Conservation (phyloP, 2,113 vertebrate genomes). For the Amphiprion ocellaris region DNA sequence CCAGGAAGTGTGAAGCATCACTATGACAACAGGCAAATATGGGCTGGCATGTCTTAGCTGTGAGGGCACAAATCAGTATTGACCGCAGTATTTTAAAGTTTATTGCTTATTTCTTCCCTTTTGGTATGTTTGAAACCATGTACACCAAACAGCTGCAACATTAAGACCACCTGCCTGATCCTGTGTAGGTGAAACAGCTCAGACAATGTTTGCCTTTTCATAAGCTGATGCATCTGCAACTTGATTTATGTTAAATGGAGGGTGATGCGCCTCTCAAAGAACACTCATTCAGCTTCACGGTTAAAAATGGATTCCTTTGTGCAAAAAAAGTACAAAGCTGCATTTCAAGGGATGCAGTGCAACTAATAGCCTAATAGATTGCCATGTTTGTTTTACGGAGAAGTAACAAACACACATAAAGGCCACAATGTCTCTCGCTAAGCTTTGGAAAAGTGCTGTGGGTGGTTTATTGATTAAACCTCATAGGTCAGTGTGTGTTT, state of each 20-base stretch:
- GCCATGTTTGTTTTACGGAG: constrained; percentile 43
- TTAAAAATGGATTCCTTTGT: constrained; percentile 17
- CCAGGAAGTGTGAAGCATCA: neutral
- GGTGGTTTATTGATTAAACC: constrained; percentile 66
- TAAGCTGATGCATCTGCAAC: constrained; percentile 4
- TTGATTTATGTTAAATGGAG: constrained; percentile 1
- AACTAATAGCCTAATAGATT: constrained; percentile 47
- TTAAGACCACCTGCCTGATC: too few relatives aligned
- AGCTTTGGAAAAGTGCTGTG: constrained; percentile 58
- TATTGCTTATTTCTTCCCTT: neutral
- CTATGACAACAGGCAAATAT: neutral
- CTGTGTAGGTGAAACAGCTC: too few relatives aligned
- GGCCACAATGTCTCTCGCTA: constrained; percentile 32
- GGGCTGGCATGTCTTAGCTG: neutral
- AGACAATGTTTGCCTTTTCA: too few relatives aligned
- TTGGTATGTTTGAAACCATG: too few relatives aligned
- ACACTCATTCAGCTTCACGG: neutral
- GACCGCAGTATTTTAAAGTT: neutral
- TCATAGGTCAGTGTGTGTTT: constrained; percentile 36
- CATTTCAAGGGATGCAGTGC: constrained; percentile 26
- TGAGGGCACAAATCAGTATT: too few relatives aligned
- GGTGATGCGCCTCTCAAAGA: neutral
- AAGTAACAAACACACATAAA: neutral
- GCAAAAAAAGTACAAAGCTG: constrained; percentile 19
- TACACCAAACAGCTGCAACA: too few relatives aligned